A percentile compares a stretch with the other conserved stretches of the same genome.
These are phyloP conservation scores for Prunella himalayana DNA, from an alignment of 2,113 vertebrate species.

Conservation along the genomic window DNA sequence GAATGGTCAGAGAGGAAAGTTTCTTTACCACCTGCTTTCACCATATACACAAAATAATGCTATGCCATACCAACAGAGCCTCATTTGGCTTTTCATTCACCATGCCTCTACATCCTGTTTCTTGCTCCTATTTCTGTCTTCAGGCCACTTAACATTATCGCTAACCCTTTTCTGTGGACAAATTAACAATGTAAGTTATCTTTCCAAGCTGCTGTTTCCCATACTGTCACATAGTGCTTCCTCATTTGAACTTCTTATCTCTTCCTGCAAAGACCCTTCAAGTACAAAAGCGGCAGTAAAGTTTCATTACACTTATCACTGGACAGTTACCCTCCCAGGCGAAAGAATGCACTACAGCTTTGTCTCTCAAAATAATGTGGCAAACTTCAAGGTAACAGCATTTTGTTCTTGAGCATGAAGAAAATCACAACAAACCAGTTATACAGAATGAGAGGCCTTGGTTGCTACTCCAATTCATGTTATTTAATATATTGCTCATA, in stretches of 20 bases:
- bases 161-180: not conserved
- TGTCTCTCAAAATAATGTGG: not conserved
- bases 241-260: conserved; percentile 33
- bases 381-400: not conserved
- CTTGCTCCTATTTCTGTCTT: conserved; percentile 15
- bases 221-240: not conserved
- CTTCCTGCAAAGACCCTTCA: not conserved
- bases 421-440: not conserved
- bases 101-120: not conserved
- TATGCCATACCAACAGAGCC: not conserved
- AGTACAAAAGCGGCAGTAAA: not conserved
- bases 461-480: not conserved
- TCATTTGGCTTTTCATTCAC: not conserved
- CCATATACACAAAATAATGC: not conserved
- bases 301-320: not conserved
- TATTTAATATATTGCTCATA: not conserved
- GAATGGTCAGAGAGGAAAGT: not conserved
- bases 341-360: not conserved
- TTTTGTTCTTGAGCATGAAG: not conserved
- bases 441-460: not conserved
- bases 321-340: not conserved
- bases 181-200: conserved; percentile 31
- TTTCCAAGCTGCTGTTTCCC: conserved; percentile 35
- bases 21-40: not conserved
- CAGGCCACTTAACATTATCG: not conserved